Conservation (phyloP, 2,113 vertebrate species). For the Varanus salvator region DNA sequence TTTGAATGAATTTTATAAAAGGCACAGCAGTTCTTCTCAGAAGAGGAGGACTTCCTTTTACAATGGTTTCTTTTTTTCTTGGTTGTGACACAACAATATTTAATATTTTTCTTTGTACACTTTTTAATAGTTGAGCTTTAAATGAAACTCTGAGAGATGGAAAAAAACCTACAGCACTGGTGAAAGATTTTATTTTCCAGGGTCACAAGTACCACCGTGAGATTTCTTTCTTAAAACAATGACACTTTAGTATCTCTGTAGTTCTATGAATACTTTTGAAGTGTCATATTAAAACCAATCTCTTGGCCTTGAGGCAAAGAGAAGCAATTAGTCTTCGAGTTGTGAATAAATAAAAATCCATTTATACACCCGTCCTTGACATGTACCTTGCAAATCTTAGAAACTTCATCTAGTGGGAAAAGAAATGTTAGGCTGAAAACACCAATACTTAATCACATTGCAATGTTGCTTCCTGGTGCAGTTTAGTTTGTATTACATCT, state of each 20-base stretch:
- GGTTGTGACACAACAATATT: conserved; percentile 61
- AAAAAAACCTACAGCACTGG: conserved; percentile 9
- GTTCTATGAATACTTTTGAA: conserved; percentile 88
- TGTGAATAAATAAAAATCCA: conserved; percentile 91
- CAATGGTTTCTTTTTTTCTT: conserved; percentile 62
- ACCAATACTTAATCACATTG: conserved; percentile 74
- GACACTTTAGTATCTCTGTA: conserved; percentile 85
- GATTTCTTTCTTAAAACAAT: conserved; percentile 85
- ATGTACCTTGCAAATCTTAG: conserved; percentile 87
- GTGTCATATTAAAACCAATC: conserved; percentile 89
- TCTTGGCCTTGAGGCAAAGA: conserved; percentile 86
- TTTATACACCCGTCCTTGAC: conserved; percentile 89
- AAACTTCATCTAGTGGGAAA: conserved; percentile 88
- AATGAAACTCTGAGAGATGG: conserved; percentile 74
- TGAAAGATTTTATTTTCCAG: conserved; percentile 78
- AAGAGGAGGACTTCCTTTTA: conserved; percentile 53
- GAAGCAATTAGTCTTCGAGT: conserved; percentile 89
- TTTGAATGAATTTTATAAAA: conserved; percentile 45
- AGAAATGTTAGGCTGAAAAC: conserved; percentile 82
- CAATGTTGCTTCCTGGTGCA: conserved; percentile 73
- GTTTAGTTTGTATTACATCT: conserved; percentile 72
- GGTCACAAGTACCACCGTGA: conserved; percentile 80
- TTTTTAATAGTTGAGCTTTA: conserved; percentile 68
- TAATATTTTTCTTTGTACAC: conserved; percentile 69
- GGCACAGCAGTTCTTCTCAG: conserved; percentile 45